Evolutionary conservation across 2,888 invertebrate species (phyloP).

Genomic region (Athripsodes cinereus): DNA sequence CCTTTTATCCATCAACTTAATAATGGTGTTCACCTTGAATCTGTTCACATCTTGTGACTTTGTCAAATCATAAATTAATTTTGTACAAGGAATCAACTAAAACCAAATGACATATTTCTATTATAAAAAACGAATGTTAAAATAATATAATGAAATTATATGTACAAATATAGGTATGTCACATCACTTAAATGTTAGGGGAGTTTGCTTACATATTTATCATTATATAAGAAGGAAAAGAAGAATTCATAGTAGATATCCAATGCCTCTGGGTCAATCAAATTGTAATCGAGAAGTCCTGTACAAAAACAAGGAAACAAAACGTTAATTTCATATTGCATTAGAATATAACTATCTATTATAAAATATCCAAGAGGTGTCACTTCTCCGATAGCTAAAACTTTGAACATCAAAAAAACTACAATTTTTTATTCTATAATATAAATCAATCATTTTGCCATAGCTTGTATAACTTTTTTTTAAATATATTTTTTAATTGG

Average conservation of each 20-base stretch:
- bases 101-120: constrained; percentile 28
- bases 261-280: constrained; percentile 38
- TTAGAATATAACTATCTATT: no score
- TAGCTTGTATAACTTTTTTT: no score
- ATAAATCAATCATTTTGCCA: no score
- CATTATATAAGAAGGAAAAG: constrained; percentile 38
- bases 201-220: constrained; percentile 42
- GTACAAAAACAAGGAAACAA: neutral
- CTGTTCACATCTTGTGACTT: constrained; percentile 45
- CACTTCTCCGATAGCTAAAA: no score
- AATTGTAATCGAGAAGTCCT: constrained; percentile 37
- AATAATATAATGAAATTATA: neutral
- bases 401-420: no score
- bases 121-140: neutral
- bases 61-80: constrained; percentile 43
- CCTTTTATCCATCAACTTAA: constrained; percentile 39
- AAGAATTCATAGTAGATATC: constrained; percentile 46
- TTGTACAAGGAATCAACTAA: constrained; percentile 41
- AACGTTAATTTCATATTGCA: no score
- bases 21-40: constrained; percentile 37
- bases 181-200: no score
- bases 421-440: no score
- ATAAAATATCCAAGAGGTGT: no score
- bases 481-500: no score
- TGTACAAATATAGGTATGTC: neutral